A percentile compares a stretch with the other conserved stretches of the same genome.
Conservation (phyloP, 2,888 invertebrate genomes). For the Oxytorus armatus region DNA sequence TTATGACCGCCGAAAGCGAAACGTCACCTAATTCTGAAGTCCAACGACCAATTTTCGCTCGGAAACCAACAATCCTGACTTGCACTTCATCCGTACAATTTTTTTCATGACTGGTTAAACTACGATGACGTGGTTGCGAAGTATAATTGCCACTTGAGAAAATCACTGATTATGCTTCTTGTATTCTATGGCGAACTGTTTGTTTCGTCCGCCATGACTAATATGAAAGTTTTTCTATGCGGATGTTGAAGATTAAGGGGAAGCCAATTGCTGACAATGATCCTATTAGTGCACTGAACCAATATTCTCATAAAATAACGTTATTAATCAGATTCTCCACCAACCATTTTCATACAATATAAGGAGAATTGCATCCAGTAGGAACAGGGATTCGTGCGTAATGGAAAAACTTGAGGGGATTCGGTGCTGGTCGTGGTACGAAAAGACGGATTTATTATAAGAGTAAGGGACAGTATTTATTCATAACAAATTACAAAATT, state of each 20-base stretch:
- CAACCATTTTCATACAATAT: not conserved
- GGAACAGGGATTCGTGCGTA: not conserved
- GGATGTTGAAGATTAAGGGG: not conserved
- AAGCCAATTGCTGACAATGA: not conserved
- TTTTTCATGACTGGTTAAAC: not conserved
- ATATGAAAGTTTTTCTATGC: not conserved
- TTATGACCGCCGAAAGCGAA: not conserved
- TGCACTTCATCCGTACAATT: constrained; percentile 9
- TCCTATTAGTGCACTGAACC: not conserved
- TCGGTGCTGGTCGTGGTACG: no score
- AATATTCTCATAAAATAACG: no score
- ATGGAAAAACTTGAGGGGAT: not conserved
- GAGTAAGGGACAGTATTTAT: no score
- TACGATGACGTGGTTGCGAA: not conserved
- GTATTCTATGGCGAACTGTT: not conserved
- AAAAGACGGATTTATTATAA: no score
- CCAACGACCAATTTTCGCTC: not conserved
- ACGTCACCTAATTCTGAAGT: constrained; percentile 5
- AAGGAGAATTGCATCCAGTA: not conserved
- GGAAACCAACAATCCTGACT: not conserved
- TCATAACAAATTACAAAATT: no score
- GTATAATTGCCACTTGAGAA: not conserved
- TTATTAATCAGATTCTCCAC: no score
- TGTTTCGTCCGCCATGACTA: not conserved
- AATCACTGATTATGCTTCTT: not conserved